Evolutionary conservation across 1,140 invertebrate genomes (phyloP).

Genomic region (Pseudomyrmex concolor): DNA sequence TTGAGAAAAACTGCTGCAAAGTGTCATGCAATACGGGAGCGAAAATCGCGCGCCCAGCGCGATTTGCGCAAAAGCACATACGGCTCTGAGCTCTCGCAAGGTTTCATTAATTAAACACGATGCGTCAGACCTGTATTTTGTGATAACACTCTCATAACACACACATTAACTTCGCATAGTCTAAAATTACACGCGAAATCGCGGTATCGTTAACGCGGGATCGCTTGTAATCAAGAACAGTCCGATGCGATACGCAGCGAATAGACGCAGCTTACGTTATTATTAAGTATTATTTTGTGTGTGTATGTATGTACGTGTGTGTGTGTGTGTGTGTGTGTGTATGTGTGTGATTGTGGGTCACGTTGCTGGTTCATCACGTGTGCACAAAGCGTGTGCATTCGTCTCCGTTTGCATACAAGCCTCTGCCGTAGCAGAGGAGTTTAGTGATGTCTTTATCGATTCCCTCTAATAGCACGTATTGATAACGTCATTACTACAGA

Average conservation of each 20-base stretch:
- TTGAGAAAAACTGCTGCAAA: neutral
- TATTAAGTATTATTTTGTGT: constrained; percentile 5
- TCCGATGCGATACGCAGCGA: neutral
- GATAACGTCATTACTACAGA: neutral
- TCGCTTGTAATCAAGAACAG: constrained; percentile 2
- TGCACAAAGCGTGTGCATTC: too few species aligned
- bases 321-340: neutral
- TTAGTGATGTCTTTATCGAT: constrained; percentile 4
- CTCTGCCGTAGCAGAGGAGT: neutral
- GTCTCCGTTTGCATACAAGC: neutral
- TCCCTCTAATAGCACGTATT: neutral
- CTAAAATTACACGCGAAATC: constrained; percentile 44
- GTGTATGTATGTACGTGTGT: neutral
- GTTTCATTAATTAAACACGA: constrained; percentile 25
- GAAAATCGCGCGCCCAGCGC: neutral
- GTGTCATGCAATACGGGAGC: neutral
- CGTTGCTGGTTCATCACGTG: too few species aligned
- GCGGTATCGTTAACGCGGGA: constrained; percentile 9
- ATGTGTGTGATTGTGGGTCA: too few species aligned
- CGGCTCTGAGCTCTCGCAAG: too few species aligned
- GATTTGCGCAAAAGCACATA: neutral
- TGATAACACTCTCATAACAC: neutral
- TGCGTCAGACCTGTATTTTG: neutral
- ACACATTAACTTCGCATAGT: constrained; percentile 3
- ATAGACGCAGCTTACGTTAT: neutral